Conservation (phyloP, 2,113 vertebrate genomes). For the Dicentrarchus labrax region DNA sequence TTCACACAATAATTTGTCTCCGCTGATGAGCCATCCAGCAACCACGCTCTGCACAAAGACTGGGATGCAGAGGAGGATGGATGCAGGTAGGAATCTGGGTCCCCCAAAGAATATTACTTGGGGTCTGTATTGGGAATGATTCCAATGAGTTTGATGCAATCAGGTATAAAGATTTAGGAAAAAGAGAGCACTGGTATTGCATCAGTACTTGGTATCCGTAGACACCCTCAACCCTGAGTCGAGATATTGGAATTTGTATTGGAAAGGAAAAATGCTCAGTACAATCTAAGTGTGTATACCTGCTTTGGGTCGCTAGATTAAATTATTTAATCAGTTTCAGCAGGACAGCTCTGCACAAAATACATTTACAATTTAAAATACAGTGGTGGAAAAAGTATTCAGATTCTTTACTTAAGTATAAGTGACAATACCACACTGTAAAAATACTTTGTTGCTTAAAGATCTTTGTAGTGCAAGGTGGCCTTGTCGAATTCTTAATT, state of each 20-base stretch:
- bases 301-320: not conserved
- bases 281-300: not conserved
- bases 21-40: conserved; percentile 13
- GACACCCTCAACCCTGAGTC: not conserved
- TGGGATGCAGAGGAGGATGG: not conserved
- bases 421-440: too few relatives aligned
- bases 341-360: not conserved
- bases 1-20: conserved; percentile 37
- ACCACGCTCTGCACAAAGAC: not conserved
- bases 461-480: not conserved
- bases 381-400: not conserved
- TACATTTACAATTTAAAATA: not conserved
- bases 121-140: not conserved
- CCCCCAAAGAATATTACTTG: not conserved
- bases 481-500: not conserved
- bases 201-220: not conserved
- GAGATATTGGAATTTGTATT: not conserved
- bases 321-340: not conserved
- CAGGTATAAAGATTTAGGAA: not conserved
- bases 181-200: not conserved
- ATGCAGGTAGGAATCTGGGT: not conserved
- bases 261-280: too few relatives aligned
- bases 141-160: not conserved
- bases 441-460: not conserved
- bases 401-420: not conserved